phyloP scores from a whole-genome alignment of 2,113 vertebrate species.

The Petrocephalus zakoni region DNA sequence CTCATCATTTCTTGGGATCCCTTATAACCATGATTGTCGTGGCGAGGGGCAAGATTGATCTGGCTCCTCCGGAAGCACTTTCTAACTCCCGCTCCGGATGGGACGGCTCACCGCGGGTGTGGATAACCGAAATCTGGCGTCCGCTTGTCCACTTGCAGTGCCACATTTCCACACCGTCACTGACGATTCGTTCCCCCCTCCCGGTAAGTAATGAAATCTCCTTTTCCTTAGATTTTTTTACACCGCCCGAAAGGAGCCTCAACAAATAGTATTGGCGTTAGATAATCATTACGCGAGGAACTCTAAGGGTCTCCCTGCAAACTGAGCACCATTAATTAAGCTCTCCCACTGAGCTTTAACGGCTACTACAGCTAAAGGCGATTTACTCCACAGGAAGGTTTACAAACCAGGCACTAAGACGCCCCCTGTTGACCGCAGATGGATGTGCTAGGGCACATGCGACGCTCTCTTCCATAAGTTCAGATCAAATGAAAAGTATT shows the following conservation, averaged over 20 bases:
- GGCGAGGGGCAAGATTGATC: not conserved
- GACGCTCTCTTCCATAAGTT: not conserved
- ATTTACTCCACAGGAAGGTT: not conserved
- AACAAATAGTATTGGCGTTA: not conserved
- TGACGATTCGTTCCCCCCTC: too few species aligned
- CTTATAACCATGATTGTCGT: not conserved
- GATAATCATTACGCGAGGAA: not conserved
- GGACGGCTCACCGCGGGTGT: not conserved
- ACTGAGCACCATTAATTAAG: conserved; percentile 10
- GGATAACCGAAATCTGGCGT: not conserved
- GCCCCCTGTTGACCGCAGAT: not conserved
- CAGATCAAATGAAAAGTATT: not conserved
- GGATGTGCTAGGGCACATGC: not conserved
- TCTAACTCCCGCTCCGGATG: not conserved
- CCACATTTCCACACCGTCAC: not conserved
- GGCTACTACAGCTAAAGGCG: not conserved
- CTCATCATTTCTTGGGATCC: conserved; percentile 4
- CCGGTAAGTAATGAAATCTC: not conserved
- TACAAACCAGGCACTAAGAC: not conserved
- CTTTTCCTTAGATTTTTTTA: not conserved
- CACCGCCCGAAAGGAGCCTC: not conserved
- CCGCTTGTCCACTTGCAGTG: not conserved
- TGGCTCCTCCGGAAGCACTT: not conserved
- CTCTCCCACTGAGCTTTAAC: not conserved
- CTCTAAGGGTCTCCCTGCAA: not conserved